Evolutionary conservation across 1,140 invertebrate genomes (phyloP).

Genomic region (Drosophila nigromelanica): DNA sequence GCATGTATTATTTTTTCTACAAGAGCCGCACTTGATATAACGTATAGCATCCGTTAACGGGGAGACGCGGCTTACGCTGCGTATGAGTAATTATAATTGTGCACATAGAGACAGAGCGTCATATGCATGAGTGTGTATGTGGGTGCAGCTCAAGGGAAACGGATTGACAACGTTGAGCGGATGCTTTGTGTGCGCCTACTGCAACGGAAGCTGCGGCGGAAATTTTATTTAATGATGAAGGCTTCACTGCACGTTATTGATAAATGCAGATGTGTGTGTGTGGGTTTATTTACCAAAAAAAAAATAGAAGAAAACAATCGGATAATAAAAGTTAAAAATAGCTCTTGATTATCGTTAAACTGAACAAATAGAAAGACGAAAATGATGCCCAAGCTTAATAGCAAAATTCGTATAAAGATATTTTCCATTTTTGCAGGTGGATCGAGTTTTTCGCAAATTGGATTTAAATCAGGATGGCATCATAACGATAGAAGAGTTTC

Average conservation of each 20-base stretch:
- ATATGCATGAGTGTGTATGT: not conserved
- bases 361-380: not conserved
- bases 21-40: slow-evolving; percentile 45
- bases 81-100: slow-evolving; percentile 78
- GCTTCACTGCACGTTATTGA: slow-evolving; percentile 29
- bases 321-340: slow-evolving; percentile 7
- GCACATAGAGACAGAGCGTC: slow-evolving; percentile 26
- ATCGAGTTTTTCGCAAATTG: slow-evolving; percentile 94
- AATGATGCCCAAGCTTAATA: no score
- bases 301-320: not conserved
- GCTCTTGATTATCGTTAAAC: not conserved
- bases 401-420: no score
- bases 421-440: slow-evolving; percentile 85
- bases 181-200: slow-evolving; percentile 26
- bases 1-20: slow-evolving; percentile 55
- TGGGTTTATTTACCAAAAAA: no score
- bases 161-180: slow-evolving; percentile 41
- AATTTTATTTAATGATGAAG: slow-evolving; percentile 68
- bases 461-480: slow-evolving; percentile 97
- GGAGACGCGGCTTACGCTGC: slow-evolving; percentile 43
- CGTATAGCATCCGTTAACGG: slow-evolving; percentile 53
- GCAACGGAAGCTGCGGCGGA: slow-evolving; percentile 59
- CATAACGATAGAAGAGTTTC: slow-evolving; percentile 98
- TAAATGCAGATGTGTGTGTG: slow-evolving; percentile 13
- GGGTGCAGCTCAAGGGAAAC: slow-evolving; percentile 40